Evolutionary conservation across 2,888 invertebrate genomes (phyloP), one percentile per base, ranked within the genome.

Genomic region (Patella caerulea): DNA sequence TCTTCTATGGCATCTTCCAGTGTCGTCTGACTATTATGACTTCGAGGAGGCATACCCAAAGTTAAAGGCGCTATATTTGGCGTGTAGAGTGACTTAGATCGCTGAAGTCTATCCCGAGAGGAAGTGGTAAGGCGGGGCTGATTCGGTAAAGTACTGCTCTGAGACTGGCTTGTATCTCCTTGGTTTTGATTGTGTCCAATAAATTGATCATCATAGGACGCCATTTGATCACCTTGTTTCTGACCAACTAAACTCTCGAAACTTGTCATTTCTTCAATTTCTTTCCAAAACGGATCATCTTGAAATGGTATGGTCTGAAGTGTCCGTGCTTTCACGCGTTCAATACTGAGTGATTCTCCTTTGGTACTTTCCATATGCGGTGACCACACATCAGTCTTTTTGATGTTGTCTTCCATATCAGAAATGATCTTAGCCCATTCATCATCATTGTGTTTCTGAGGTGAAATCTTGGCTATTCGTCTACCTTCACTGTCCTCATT

Each of bases 231-330:
- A 11, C 65, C 65, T 9, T 19, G 24, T 65, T 65, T 65, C 65
- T 65, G 65, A 24, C 65, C 65, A 5, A 65, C 71, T 56, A 80
- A 73, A 65, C 81, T 81, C 29, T 88, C 87, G 78, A 88, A 88
- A n/a, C 82, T 85, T 11, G 88, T 87, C 82, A 89, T 85, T 73
- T 86, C 86, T 73, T 88, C 88, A 14, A 89, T 88, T 78, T 88
- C 87, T 77, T 88, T 88, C 89, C 89, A 89, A 52, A 89, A 86
- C 7, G 88, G 89, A 71, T 89, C 89, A 72, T 89, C 88, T 12
- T 88, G 87, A 77, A 88, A 87, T 3, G 88, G 89, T 34, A 88
- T 88, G n/a, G 89, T 88, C 75, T 89, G 87, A 74, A 89, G 77
- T 5, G 89, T 89, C 59, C 89, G 81, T 12, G 89, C 87, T 74